phyloP scores from a whole-genome alignment of 2,888 invertebrate genomes.

The Mythimna albipuncta region DNA sequence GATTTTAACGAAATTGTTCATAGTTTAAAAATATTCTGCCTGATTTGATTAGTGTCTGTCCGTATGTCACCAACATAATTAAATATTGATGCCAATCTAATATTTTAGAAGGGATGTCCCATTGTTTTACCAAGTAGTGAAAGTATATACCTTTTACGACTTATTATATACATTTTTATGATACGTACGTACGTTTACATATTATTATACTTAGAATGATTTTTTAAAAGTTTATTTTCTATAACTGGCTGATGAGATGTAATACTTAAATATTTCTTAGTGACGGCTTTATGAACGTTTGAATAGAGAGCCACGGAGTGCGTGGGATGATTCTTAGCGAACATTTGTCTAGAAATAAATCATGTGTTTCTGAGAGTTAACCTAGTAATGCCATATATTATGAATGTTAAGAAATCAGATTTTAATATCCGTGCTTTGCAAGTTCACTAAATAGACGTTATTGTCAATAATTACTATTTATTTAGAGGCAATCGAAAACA shows the following conservation, averaged over 20 bases:
- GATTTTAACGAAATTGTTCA: slow-evolving; percentile 1
- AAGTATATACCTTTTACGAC: slow-evolving; percentile 47
- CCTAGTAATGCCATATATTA: slow-evolving; percentile 21
- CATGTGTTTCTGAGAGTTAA: slow-evolving; percentile 12
- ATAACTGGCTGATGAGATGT: slow-evolving; percentile 25
- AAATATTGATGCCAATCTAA: slow-evolving; percentile 55
- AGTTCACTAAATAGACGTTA: slow-evolving; percentile 41
- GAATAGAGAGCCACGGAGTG: neutral
- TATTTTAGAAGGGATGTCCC: slow-evolving; percentile 44
- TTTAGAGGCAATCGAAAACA: neutral
- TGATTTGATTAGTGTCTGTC: slow-evolving; percentile 6
- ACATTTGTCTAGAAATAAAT: neutral
- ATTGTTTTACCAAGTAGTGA: slow-evolving; percentile 45
- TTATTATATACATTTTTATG: slow-evolving; percentile 61
- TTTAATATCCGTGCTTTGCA: slow-evolving; percentile 24
- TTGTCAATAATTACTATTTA: slow-evolving; percentile 3
- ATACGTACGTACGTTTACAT: slow-evolving; percentile 55
- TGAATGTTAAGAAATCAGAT: slow-evolving; percentile 39
- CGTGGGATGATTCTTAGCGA: slow-evolving; percentile 17
- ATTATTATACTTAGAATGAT: slow-evolving; percentile 39
- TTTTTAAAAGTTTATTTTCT: slow-evolving; percentile 46
- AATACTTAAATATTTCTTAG: slow-evolving; percentile 48
- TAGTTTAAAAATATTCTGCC: neutral
- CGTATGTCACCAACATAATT: slow-evolving; percentile 31
- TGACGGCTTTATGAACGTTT: slow-evolving; percentile 26